These are phyloP conservation scores for Eunapius fragilis DNA, from an alignment of 37 sponge, comb jelly and placozoan species.

Conservation along the genomic window DNA sequence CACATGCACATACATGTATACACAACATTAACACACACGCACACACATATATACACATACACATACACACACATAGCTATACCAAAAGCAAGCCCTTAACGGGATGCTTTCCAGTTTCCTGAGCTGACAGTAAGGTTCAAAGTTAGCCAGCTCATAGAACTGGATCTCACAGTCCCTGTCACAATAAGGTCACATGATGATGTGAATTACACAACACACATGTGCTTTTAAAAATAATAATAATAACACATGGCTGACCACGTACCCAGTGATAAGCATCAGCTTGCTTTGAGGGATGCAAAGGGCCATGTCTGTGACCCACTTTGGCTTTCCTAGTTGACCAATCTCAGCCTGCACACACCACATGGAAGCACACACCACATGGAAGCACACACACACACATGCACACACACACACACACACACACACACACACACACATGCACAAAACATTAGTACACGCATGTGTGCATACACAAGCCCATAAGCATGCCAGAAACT, in stretches of 20 bases:
- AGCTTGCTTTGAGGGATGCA: constrained; percentile 76
- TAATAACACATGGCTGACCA: too few species aligned
- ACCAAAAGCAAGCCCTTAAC: constrained; percentile 88
- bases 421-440: neutral
- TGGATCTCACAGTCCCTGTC: constrained; percentile 88
- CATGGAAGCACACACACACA: neutral
- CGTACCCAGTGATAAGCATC: constrained; percentile 80
- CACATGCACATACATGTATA: too few species aligned
- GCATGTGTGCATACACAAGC: neutral
- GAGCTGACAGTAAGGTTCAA: constrained; percentile 96
- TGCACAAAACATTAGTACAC: neutral
- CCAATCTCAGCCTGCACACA: constrained; percentile 42
- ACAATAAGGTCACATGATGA: too few species aligned
- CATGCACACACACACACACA: constrained; percentile 4
- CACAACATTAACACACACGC: too few species aligned
- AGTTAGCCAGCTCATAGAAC: constrained; percentile 89
- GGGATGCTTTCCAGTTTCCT: constrained; percentile 80
- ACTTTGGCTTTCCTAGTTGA: constrained; percentile 75
- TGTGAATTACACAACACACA: too few species aligned
- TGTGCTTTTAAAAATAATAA: too few species aligned
- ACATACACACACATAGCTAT: too few species aligned
- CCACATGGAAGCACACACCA: neutral
- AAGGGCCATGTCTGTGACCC: constrained; percentile 91
- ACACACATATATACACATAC: too few species aligned
- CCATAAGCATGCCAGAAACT: neutral